phyloP scores from a whole-genome alignment of 2,888 invertebrate species.

The Apamea anceps region DNA sequence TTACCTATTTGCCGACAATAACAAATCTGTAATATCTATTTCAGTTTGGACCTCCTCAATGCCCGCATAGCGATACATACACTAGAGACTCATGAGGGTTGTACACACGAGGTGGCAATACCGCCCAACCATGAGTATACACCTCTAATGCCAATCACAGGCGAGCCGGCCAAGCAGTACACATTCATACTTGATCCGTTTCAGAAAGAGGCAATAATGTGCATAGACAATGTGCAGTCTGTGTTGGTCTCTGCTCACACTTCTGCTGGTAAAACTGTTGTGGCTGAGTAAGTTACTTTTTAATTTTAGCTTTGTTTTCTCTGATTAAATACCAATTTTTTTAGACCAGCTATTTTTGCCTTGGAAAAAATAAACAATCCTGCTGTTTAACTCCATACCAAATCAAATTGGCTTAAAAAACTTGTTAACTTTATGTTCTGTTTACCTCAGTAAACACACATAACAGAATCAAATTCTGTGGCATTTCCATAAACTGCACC shows the following conservation, averaged over 20 bases:
- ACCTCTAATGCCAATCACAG: conserved; percentile 89
- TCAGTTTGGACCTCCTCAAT: conserved; percentile 93
- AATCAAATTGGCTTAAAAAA: background rate
- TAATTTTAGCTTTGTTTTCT: background rate
- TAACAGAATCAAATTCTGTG: background rate
- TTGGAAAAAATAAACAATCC: background rate
- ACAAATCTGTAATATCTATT: conserved; percentile 55
- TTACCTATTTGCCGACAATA: background rate
- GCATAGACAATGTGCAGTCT: conserved; percentile 99
- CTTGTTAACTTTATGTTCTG: background rate
- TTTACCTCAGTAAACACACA: too few relatives aligned
- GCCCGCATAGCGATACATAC: conserved; percentile 96
- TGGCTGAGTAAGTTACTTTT: conserved; percentile 95
- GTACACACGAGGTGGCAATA: conserved; percentile 98
- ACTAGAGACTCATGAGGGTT: conserved; percentile 97
- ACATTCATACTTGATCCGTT: conserved; percentile 99
- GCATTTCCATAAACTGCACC: background rate
- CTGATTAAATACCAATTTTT: background rate
- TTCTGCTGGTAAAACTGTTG: conserved; percentile 99
- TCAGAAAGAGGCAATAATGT: conserved; percentile 98
- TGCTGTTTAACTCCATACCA: background rate
- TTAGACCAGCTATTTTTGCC: background rate
- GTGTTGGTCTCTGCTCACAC: conserved; percentile 99
- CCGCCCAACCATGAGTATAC: conserved; percentile 96
- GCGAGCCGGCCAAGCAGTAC: conserved; percentile 97